Percentiles rank a stretch among this genome's conserved stretches.
Evolutionary conservation across 64 coral and sea anemone species (phyloP).

Genomic region (Astreopora myriophthalma): DNA sequence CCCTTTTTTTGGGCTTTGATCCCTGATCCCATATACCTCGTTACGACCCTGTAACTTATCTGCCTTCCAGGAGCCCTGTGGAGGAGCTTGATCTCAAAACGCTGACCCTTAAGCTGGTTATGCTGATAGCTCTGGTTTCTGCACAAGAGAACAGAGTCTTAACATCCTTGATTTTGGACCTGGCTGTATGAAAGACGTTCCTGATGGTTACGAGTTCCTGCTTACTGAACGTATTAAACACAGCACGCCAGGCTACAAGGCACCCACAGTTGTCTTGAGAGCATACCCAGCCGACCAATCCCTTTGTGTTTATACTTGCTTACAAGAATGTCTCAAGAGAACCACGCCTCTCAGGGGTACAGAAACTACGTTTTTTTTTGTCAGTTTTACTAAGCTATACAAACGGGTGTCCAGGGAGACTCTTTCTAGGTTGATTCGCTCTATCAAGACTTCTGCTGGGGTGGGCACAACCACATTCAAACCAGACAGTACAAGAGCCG

Average conservation of each 20-base stretch:
- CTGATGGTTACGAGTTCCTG: not conserved
- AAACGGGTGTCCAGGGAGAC: not conserved
- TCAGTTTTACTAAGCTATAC: not conserved
- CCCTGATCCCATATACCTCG: too few species aligned
- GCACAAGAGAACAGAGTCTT: not conserved
- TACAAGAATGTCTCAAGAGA: slow-evolving; percentile 37
- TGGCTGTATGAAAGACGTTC: not conserved
- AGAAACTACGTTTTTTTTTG: slow-evolving; percentile 1
- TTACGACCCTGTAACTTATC: too few species aligned
- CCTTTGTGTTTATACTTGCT: not conserved
- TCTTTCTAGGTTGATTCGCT: not conserved
- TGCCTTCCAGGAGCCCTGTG: not conserved
- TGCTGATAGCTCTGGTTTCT: not conserved
- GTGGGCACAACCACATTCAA: too few species aligned
- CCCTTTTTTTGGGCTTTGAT: too few species aligned
- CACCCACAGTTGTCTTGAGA: not conserved
- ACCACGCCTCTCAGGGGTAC: not conserved
- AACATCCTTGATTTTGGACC: not conserved
- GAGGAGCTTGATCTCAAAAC: not conserved
- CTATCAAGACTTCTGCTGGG: too few species aligned
- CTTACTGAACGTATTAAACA: not conserved
- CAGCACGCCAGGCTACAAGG: not conserved
- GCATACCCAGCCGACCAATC: not conserved
- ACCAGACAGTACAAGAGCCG: too few species aligned
- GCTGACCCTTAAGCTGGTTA: not conserved